Percentiles rank a stretch among this genome's conserved stretches.
Conservation (phyloP, 2,888 invertebrate species). For the Coleophora flavipennella region DNA sequence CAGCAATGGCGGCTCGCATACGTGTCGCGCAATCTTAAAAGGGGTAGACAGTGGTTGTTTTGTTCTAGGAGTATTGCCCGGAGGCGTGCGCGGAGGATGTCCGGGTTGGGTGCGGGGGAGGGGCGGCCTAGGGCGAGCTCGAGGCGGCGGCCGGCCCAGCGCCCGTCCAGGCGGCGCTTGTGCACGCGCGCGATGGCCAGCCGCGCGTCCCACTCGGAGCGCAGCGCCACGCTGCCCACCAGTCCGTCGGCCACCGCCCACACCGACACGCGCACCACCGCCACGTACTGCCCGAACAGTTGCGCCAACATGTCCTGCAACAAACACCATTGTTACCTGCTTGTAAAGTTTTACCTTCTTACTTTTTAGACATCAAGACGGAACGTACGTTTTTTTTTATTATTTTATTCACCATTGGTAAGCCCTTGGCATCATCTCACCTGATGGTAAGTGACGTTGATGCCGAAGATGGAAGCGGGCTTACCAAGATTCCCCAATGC, state of each 20-base stretch:
- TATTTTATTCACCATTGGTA: too few species aligned
- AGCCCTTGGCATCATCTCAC: too few species aligned
- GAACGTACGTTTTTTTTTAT: too few species aligned
- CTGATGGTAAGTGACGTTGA: too few species aligned
- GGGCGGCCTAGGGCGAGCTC: slow-evolving; percentile 79
- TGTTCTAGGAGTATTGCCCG: slow-evolving; percentile 83
- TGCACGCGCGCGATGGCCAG: slow-evolving; percentile 87
- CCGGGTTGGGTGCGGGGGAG: slow-evolving; percentile 75
- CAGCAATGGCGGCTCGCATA: slow-evolving; percentile 86
- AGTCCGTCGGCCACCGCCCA: slow-evolving; percentile 63
- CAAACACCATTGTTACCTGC: not conserved
- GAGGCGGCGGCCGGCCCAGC: slow-evolving; percentile 80
- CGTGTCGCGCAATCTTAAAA: slow-evolving; percentile 86
- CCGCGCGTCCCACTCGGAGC: slow-evolving; percentile 79
- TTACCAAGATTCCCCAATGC: too few species aligned
- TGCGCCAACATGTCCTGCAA: slow-evolving; percentile 52
- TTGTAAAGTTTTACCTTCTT: too few species aligned
- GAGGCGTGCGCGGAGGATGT: slow-evolving; percentile 78
- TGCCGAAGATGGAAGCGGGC: too few species aligned
- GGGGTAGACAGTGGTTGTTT: slow-evolving; percentile 75
- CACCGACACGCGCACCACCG: slow-evolving; percentile 46
- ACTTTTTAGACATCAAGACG: too few species aligned
- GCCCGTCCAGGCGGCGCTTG: slow-evolving; percentile 80
- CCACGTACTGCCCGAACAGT: slow-evolving; percentile 53
- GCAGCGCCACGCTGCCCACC: slow-evolving; percentile 80